phyloP scores from a whole-genome alignment of 2,797 vertebrate genomes.

The Bucorvus abyssinicus region DNA sequence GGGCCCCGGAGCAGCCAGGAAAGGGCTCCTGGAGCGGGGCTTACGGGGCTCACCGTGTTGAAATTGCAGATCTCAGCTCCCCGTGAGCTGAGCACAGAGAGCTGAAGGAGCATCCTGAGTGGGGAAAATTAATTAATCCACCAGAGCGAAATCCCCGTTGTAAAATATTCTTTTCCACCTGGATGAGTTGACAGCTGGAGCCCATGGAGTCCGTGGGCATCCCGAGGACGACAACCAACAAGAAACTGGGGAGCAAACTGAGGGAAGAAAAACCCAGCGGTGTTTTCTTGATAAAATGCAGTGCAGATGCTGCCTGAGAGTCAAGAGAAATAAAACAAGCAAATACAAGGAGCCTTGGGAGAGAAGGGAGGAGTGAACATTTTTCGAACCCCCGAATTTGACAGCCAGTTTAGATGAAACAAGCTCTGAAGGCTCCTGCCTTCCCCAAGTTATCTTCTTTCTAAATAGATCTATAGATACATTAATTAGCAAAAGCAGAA shows the following conservation, averaged over 20 bases:
- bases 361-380: not conserved
- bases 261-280: not conserved
- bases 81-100: not conserved
- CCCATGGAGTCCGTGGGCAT: not conserved
- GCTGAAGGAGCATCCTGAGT: not conserved
- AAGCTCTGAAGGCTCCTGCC: slow-evolving; percentile 14
- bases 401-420: slow-evolving; percentile 11
- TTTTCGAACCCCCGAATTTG: slow-evolving; percentile 30
- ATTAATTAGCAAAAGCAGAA: slow-evolving; percentile 55
- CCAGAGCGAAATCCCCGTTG: not conserved
- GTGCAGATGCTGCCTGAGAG: not conserved
- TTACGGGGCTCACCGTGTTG: rapidly evolving
- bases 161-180: not conserved
- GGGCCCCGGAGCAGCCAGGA: rapidly evolving
- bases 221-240: not conserved
- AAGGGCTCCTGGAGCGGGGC: not conserved
- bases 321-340: not conserved
- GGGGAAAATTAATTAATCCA: not conserved
- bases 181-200: not conserved
- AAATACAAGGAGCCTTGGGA: slow-evolving; percentile 21
- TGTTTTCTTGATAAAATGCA: not conserved
- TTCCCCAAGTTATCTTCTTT: slow-evolving; percentile 44
- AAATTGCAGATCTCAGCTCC: not conserved
- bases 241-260: not conserved
- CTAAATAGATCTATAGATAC: slow-evolving; percentile 62